These are phyloP conservation scores for Camponotus fellah DNA, from an alignment of 2,888 invertebrate genomes.

Conservation along the genomic window DNA sequence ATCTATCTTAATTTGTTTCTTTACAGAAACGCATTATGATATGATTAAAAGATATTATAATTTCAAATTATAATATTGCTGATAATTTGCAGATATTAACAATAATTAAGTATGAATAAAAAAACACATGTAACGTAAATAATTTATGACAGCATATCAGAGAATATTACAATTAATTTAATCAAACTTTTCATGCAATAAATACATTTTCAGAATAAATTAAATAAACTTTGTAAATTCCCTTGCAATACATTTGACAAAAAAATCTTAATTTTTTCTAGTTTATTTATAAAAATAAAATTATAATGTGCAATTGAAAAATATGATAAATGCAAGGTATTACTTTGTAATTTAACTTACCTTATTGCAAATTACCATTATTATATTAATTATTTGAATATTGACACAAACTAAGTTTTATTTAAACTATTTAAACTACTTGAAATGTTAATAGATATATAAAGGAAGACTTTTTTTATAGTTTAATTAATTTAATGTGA, in stretches of 20 bases:
- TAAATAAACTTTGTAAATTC: neutral
- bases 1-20: neutral
- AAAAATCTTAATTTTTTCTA: neutral
- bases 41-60: neutral
- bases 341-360: neutral
- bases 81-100: neutral
- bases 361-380: neutral
- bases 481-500: neutral
- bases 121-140: neutral
- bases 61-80: neutral
- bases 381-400: neutral
- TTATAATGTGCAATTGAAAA: neutral
- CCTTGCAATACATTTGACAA: neutral
- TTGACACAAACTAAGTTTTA: neutral
- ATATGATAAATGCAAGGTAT: neutral
- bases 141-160: neutral
- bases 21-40: neutral
- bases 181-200: neutral
- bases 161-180: neutral
- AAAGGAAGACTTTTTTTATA: neutral
- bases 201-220: neutral
- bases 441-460: neutral
- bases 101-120: neutral
- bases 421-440: neutral
- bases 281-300: neutral